These are phyloP conservation scores for Dyspetes luteomarginatus DNA, from an alignment of 2,888 invertebrate genomes.

Conservation along the genomic window DNA sequence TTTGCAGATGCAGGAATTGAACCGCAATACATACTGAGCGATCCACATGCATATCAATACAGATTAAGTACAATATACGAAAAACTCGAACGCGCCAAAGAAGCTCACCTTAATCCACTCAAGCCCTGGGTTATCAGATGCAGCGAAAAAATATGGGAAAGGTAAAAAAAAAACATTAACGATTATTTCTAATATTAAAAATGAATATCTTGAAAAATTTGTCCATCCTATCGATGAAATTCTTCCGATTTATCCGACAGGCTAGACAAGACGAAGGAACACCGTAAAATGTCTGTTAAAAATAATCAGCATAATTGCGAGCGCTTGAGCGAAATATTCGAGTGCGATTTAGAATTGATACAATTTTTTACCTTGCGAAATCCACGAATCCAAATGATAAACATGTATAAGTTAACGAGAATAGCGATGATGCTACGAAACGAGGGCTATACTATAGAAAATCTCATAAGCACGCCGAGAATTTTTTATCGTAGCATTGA, in stretches of 20 bases:
- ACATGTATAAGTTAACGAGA: not conserved
- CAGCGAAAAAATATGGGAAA: not conserved
- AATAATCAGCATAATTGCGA: not conserved
- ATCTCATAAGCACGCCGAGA: conserved; percentile 20
- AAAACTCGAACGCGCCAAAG: conserved; percentile 15
- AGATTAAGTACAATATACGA: conserved; percentile 4
- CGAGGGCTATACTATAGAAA: conserved; percentile 54
- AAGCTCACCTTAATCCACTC: not conserved
- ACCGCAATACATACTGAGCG: conserved; percentile 34
- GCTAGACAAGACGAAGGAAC: not conserved
- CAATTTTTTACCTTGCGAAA: not conserved
- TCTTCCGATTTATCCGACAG: too few species aligned
- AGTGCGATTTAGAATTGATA: conserved; percentile 25
- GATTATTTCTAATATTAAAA: not conserved
- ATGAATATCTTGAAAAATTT: too few species aligned
- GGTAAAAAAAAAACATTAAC: conserved; percentile 31
- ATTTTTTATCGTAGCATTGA: not conserved
- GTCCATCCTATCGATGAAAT: too few species aligned
- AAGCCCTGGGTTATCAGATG: conserved; percentile 64
- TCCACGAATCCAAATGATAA: not conserved
- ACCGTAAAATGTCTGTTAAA: not conserved
- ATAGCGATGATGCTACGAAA: not conserved
- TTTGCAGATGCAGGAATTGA: conserved; percentile 38
- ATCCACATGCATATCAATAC: conserved; percentile 16
- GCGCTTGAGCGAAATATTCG: conserved; percentile 32